These are phyloP conservation scores for Belgica antarctica DNA, from an alignment of 2,888 invertebrate genomes.

Conservation along the genomic window DNA sequence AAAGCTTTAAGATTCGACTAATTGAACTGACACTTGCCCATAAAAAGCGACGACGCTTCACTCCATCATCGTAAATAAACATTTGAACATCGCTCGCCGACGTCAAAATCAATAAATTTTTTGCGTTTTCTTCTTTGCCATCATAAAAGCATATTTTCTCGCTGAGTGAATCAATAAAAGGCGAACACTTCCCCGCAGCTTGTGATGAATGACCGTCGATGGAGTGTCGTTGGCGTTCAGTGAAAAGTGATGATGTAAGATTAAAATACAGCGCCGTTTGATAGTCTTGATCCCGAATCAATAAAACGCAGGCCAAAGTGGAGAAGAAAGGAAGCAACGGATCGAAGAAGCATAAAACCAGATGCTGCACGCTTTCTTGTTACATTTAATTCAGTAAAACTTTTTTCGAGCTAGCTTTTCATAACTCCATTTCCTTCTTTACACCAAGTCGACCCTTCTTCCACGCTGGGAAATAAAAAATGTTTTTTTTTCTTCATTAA, in stretches of 20 bases:
- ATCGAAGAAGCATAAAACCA: neutral
- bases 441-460: too few species aligned
- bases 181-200: neutral
- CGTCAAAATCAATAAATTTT: neutral
- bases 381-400: constrained; percentile 10
- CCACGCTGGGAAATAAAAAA: constrained; percentile 12
- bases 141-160: neutral
- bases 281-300: constrained; percentile 40
- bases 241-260: constrained; percentile 21
- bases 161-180: constrained; percentile 2
- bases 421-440: constrained; percentile 8
- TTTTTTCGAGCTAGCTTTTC: neutral
- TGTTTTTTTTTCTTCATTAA: constrained; percentile 1
- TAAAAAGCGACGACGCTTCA: neutral
- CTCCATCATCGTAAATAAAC: constrained; percentile 11
- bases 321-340: too few species aligned
- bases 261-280: constrained; percentile 8
- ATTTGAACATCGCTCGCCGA: constrained; percentile 1
- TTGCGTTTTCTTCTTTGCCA: neutral
- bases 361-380: neutral
- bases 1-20: neutral
- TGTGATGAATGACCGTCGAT: constrained; percentile 16
- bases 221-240: neutral
- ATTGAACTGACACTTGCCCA: neutral
- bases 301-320: constrained; percentile 36